A percentile compares a stretch with the other conserved stretches of the same genome.
These are phyloP conservation scores for Molossus alvarezi DNA, from an alignment of 2,797 vertebrate genomes.

Conservation along the genomic window DNA sequence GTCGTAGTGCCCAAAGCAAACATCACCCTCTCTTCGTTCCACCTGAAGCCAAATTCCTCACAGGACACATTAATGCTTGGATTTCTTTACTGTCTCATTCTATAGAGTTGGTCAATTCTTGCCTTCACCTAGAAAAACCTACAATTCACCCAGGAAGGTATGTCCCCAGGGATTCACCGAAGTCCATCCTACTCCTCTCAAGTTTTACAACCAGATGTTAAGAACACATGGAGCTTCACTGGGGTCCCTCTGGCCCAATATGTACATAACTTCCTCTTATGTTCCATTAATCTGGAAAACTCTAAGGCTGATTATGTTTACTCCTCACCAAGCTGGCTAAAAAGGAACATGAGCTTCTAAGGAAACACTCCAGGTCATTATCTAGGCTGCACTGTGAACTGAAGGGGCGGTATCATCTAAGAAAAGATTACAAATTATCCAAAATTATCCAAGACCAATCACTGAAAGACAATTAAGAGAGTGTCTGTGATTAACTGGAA, in stretches of 20 bases:
- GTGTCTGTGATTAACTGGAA: neutral
- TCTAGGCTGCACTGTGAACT: neutral
- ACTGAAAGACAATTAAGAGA: neutral
- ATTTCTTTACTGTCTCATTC: neutral
- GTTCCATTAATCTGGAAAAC: neutral
- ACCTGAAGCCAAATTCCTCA: neutral
- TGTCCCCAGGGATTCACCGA: neutral
- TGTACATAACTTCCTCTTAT: neutral
- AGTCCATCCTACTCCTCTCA: neutral
- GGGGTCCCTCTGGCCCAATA: neutral
- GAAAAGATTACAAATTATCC: neutral
- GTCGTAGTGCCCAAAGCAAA: neutral
- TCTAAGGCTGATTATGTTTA: neutral
- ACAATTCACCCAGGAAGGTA: neutral
- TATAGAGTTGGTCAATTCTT: neutral
- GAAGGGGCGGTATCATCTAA: neutral
- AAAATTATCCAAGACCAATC: neutral
- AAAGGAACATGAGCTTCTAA: neutral
- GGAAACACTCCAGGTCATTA: neutral
- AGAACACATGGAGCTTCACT: neutral
- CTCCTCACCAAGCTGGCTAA: neutral
- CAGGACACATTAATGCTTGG: neutral
- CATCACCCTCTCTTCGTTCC: neutral
- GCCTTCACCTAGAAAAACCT: constrained; percentile 24
- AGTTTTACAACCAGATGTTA: neutral